Evolutionary conservation across 2,888 invertebrate genomes (phyloP), one percentile per base, ranked within the genome.

Genomic region (Hyalella azteca): DNA sequence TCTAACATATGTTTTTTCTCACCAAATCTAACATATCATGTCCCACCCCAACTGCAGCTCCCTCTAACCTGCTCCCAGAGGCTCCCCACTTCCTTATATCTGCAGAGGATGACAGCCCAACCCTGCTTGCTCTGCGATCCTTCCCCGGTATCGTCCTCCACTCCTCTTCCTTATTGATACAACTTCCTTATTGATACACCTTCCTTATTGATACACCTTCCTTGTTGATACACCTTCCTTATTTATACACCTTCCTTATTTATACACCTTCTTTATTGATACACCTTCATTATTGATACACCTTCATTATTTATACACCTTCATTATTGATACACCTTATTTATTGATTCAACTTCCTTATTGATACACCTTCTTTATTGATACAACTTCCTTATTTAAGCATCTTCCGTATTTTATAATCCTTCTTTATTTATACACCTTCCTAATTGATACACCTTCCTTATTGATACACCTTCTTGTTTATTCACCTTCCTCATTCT

Each of bases 51-150:
- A 1, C n/a, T 50, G 13, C 59, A 29, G 54, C 36, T 45, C 26
- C 66, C 36, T 7, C 66, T 48, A 32, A 48, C n/a, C 40, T 73
- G 45, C 60, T n/a, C 13, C 41, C 60, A 1, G 48, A n/a, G 19
- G 19, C 41, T 48, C 66, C 48, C 40, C 45, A 26, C 66, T 78
- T 36, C n/a, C 66, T 48, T 48, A 60, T n/a, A 45, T 39, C 36
- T 45, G 22, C 19, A n/a, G 36, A n/a, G 13, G 48, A 29, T 45
- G 48, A 32, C 19, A 36, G 22, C 3, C 48, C 49, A 19, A 36
- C 49, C 32, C 29, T 29, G 49, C 77, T 48, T 3, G 13, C 22
- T n/a, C 26, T 39, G 39, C 45, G 29, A n/a, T 29, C 54, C 1
- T 54, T 26, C 13, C 13, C 54, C 26, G 54, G 54, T 54, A 54